Evolutionary conservation across 2,797 vertebrate genomes (phyloP), one percentile per base, ranked within the genome.

Genomic region (Melanogrammus aeglefinus): DNA sequence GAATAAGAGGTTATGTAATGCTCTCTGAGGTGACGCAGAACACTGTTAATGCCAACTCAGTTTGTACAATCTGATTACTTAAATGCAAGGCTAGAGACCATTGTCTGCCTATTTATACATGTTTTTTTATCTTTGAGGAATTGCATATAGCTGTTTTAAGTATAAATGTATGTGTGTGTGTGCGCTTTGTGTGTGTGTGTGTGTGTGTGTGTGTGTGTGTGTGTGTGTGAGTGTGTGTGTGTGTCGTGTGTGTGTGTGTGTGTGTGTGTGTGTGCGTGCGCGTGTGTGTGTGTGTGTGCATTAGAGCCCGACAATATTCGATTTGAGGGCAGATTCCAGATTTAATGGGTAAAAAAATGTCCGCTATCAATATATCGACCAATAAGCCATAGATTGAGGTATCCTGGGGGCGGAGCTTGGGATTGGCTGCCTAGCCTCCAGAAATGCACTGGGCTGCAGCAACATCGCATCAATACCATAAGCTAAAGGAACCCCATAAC

Each of bases 31-130:
- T 79, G 80, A 82, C 71, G 39, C 77, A 76, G 74, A 13, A 86
- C 83, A 84, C 78, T 66, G 75, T 47, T 44, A 44, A 21, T 51
- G 16, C 47, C 14, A 4, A 12, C 16, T 18, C 47, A 18, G 47
- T 51, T 18, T 51, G 6, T 51, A 51, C 47, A 21, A 16, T 51
- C 47, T 51, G 18, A 21, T 21, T 18, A 51, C 77, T 82, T 79
- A 76, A 75, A 66, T 80, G n/a, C 72, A 24, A 39, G 76, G 13
- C 82, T 80, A 29, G 69, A 81, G 86, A 57, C 74, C 39, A 76
- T 75, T 74, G 69, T 70, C 89, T 86, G 75, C 90, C 90, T 86
- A 87, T 76, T 90, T 90, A 85, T 27, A 80, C 10, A 27, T 69
- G 3, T 69, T 69, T 69, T 24, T 69, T 29, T 21, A 21, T 51